Evolutionary conservation across 2,797 vertebrate species (phyloP).

Genomic region (Knipowitschia caucasica): DNA sequence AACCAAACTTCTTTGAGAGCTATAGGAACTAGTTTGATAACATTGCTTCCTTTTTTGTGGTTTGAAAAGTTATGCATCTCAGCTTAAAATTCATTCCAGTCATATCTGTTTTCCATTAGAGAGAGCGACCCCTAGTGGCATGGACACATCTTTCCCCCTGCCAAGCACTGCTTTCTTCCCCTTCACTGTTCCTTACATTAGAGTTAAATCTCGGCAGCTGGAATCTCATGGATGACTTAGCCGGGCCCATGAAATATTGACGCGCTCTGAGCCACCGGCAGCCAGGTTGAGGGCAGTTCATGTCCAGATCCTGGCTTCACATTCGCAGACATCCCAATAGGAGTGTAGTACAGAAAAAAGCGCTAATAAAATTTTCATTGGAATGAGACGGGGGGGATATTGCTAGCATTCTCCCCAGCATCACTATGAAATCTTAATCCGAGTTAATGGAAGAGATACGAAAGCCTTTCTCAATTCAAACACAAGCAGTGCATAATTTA

Average conservation of each 20-base stretch:
- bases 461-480: slow-evolving; percentile 99
- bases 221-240: slow-evolving; percentile 99
- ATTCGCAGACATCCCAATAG: slow-evolving; percentile 99
- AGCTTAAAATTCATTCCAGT: no score
- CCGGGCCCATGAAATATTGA: slow-evolving; percentile 99
- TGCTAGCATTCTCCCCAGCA: slow-evolving; percentile 98
- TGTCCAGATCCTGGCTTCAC: slow-evolving; percentile 97
- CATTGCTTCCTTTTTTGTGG: no score
- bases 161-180: slow-evolving; percentile 96
- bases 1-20: no score
- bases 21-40: no score
- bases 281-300: slow-evolving; percentile 99
- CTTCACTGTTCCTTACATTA: slow-evolving; percentile 98
- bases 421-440: slow-evolving; percentile 99
- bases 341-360: slow-evolving; percentile 98
- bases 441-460: slow-evolving; percentile 99
- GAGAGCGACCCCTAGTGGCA: slow-evolving; percentile 83
- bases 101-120: no score
- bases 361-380: slow-evolving; percentile 99
- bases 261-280: slow-evolving; percentile 93
- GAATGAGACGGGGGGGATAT: slow-evolving; percentile 97
- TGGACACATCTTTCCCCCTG: slow-evolving; percentile 96
- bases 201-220: slow-evolving; percentile 99
- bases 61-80: no score
- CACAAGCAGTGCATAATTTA: slow-evolving; percentile 98